phyloP scores from a whole-genome alignment of 2,888 invertebrate species.

The Drosophila cognata region DNA sequence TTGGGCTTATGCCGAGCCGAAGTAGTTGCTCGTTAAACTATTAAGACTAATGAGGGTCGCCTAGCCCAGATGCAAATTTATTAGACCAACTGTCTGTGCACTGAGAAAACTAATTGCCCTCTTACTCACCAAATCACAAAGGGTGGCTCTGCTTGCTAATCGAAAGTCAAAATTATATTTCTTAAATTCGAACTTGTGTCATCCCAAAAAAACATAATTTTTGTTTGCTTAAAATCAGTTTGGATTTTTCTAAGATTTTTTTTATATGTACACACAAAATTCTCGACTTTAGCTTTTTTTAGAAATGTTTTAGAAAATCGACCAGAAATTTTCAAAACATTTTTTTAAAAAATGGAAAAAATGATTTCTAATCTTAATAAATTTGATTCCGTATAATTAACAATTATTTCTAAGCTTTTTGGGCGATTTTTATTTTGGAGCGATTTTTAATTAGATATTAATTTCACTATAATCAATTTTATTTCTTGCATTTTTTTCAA shows the following conservation, averaged over 20 bases:
- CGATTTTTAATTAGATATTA: no score
- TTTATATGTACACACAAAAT: not conserved
- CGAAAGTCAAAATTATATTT: not conserved
- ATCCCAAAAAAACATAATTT: not conserved
- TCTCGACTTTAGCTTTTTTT: not conserved
- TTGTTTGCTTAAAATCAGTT: not conserved
- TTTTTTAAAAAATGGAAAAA: no score
- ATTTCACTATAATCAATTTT: not conserved
- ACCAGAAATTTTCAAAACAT: no score
- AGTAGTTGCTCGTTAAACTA: constrained; percentile 64
- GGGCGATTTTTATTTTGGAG: no score
- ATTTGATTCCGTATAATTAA: no score
- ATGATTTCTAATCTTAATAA: no score
- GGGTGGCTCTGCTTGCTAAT: not conserved
- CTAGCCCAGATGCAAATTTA: constrained; percentile 56
- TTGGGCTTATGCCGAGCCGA: not conserved
- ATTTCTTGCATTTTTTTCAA: rapidly evolving
- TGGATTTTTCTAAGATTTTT: not conserved
- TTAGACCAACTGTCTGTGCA: constrained; percentile 32
- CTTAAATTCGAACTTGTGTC: not conserved
- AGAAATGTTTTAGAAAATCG: no score
- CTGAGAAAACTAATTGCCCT: not conserved
- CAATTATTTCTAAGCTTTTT: no score
- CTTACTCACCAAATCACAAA: not conserved
- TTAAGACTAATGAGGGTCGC: constrained; percentile 77